phyloP scores from a whole-genome alignment of 2,888 invertebrate species.

The Chymomyza fuscimana region DNA sequence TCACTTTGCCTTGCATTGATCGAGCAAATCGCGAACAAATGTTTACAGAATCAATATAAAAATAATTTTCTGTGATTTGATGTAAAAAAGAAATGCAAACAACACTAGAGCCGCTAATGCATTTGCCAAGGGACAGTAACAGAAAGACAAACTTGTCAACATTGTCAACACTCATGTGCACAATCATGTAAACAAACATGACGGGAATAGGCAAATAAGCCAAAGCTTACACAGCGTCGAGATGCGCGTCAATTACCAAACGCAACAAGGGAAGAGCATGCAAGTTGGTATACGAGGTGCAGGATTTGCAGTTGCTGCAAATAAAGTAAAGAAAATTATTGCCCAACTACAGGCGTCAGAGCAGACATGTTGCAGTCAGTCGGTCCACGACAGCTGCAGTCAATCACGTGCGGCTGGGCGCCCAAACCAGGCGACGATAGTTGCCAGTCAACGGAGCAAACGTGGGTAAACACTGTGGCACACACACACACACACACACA shows the following conservation, averaged over 20 bases:
- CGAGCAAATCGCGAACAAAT: constrained; percentile 65
- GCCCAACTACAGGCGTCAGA: constrained; percentile 43
- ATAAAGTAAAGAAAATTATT: constrained; percentile 50
- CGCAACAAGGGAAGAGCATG: constrained; percentile 22
- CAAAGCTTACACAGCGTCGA: not conserved
- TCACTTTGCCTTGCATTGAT: constrained; percentile 63
- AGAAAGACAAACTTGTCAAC: constrained; percentile 28
- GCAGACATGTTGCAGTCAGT: constrained; percentile 43
- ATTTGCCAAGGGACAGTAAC: constrained; percentile 24
- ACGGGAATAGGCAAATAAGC: constrained; percentile 6
- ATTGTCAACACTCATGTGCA: constrained; percentile 55
- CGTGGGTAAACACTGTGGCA: constrained; percentile 68
- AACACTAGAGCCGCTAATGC: constrained; percentile 51
- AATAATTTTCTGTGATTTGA: constrained; percentile 72
- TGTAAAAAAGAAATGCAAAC: constrained; percentile 54
- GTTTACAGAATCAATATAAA: constrained; percentile 57
- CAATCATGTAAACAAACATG: constrained; percentile 69
- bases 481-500: constrained; percentile 25
- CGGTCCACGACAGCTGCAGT: constrained; percentile 50
- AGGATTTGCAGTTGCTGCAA: constrained; percentile 6
- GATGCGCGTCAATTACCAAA: not conserved
- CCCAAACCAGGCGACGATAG: constrained; percentile 59
- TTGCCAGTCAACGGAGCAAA: constrained; percentile 71
- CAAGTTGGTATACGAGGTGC: constrained; percentile 4
- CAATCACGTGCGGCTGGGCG: constrained; percentile 61